Evolutionary conservation across 2,113 vertebrate genomes (phyloP), one percentile per base, ranked within the genome.

Genomic region (Neotoma lepida): DNA sequence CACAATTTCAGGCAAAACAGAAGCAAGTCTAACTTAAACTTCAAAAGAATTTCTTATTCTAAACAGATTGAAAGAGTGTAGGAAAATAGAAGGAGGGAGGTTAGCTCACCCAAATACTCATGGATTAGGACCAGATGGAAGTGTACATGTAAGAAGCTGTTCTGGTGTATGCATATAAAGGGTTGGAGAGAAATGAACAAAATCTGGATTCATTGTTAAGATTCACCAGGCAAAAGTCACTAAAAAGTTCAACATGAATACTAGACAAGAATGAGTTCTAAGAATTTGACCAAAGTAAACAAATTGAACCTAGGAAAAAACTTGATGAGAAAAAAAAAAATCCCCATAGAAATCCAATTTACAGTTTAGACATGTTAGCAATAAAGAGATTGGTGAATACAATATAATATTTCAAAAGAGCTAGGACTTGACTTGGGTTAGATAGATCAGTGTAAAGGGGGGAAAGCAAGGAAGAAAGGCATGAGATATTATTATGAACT

Each of bases 1-100:
- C 49, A 80, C 70, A 64, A 77, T 74, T 94, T 86, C 58, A 85
- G 81, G 35, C 46, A n/a, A 86, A 91, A 91, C 70, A 89, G 22
- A 56, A n/a, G 41, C 51, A 41, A 63, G 30, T 39, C 41, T 89
- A 93, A 92, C 1, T 76, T 20, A 41, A 9, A 2, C 30, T 90
- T 73, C 70, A 44, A 84, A 93, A 66, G 66, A 93, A 26, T 88
- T 70, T 51, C 6, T 64, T 63, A 33, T 9, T 90, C 46, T 46
- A 44, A 88, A 66, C 5, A 90, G 35, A 33, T 0, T 30, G 10
- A 86, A 49, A 26, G 1, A 88, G 9, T 4, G 0, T 9, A 84
- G 73, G 0, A 20, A 2, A n/a, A 13, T n/a, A 87, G 18, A 64
- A 2, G 68, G 22, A 4, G 33, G 4, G 61, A n/a, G 4, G 14